Percentiles rank a stretch among this genome's conserved stretches.
These are phyloP conservation scores for Hesperophylax magnus DNA, from an alignment of 1,140 invertebrate species.

Conservation along the genomic window DNA sequence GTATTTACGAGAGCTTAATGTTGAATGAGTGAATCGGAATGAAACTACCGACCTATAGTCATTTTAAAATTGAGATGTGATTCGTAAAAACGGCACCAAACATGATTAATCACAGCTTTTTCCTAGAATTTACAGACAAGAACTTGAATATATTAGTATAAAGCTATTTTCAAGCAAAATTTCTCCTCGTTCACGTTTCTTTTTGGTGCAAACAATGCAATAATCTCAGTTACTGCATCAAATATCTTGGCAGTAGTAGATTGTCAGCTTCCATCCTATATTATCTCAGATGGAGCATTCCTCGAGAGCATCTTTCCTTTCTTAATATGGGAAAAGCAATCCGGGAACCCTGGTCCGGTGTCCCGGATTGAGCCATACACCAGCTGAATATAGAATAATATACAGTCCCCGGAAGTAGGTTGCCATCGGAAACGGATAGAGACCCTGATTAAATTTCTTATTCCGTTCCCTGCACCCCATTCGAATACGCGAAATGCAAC, in stretches of 20 bases:
- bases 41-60: too few species aligned
- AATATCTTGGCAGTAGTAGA: background rate
- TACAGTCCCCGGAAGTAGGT: background rate
- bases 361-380: slow-evolving; percentile 2
- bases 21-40: too few species aligned
- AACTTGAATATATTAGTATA: too few species aligned
- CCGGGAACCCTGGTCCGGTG: background rate
- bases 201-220: background rate
- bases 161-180: too few species aligned
- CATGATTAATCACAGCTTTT: too few species aligned
- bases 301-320: background rate
- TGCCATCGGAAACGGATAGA: slow-evolving; percentile 8
- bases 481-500: slow-evolving; percentile 16
- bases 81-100: too few species aligned
- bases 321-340: slow-evolving; percentile 5
- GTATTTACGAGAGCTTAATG: too few species aligned
- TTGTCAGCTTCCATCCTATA: background rate
- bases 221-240: background rate
- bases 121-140: too few species aligned
- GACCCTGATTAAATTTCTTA: slow-evolving; percentile 27
- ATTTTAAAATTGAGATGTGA: too few species aligned
- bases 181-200: too few species aligned
- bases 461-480: background rate
- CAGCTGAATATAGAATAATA: background rate
- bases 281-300: slow-evolving; percentile 11